Percentiles rank a stretch among this genome's conserved stretches.
Conservation (phyloP, 2,888 invertebrate species). For the Polylopha cassiicola region DNA sequence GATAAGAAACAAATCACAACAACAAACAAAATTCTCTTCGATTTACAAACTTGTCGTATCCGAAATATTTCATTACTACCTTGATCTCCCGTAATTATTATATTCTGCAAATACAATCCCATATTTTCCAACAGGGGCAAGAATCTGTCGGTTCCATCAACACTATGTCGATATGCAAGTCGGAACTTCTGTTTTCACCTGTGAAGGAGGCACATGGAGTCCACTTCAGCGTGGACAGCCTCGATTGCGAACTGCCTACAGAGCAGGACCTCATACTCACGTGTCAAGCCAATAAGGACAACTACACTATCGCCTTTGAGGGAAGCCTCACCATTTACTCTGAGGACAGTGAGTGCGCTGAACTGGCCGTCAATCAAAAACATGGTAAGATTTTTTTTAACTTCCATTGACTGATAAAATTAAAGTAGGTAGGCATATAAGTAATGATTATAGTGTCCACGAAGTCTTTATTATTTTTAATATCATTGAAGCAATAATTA, state of each 20-base stretch:
- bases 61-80: too few relatives aligned
- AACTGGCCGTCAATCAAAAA: conserved; percentile 72
- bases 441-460: conserved; percentile 5
- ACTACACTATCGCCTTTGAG: conserved; percentile 96
- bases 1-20: too few relatives aligned
- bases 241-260: conserved; percentile 89
- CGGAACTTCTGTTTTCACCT: conserved; percentile 93
- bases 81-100: too few relatives aligned
- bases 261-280: conserved; percentile 92
- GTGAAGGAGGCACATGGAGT: conserved; percentile 88
- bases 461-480: too few relatives aligned
- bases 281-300: conserved; percentile 94
- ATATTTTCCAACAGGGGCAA: conserved; percentile 75
- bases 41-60: too few relatives aligned
- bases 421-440: too few relatives aligned
- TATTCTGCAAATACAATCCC: conserved; percentile 19
- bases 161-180: conserved; percentile 94
- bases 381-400: conserved; percentile 48
- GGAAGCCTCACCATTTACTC: conserved; percentile 91
- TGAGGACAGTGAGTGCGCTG: conserved; percentile 86
- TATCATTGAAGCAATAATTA: too few relatives aligned
- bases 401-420: too few relatives aligned
- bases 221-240: conserved; percentile 92
- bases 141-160: conserved; percentile 85
- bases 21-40: too few relatives aligned